Evolutionary conservation across 2,888 invertebrate genomes (phyloP).

Genomic region (Drosophila fungiperda): DNA sequence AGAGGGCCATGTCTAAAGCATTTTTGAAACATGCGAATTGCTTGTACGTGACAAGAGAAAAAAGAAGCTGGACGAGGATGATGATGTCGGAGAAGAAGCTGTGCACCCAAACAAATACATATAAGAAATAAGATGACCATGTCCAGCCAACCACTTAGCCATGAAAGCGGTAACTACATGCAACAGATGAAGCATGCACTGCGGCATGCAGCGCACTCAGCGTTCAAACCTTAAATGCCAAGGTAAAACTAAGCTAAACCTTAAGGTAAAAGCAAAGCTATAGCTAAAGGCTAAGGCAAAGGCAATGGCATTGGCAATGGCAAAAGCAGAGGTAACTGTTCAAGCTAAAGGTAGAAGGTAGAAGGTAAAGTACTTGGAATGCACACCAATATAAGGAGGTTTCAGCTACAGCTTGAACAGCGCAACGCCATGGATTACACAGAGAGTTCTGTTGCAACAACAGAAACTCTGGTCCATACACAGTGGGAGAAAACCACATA

Average conservation of each 20-base stretch:
- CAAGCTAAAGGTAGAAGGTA: slow-evolving; percentile 36
- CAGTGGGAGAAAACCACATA: slow-evolving; percentile 16
- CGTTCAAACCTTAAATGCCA: slow-evolving; percentile 62
- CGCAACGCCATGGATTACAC: slow-evolving; percentile 75
- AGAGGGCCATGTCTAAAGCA: slow-evolving; percentile 80
- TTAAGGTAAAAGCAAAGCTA: slow-evolving; percentile 49
- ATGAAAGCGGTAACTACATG: slow-evolving; percentile 81
- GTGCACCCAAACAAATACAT: slow-evolving; percentile 59
- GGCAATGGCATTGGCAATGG: slow-evolving; percentile 36
- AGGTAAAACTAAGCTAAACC: slow-evolving; percentile 60
- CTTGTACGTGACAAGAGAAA: slow-evolving; percentile 82
- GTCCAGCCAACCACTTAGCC: slow-evolving; percentile 80
- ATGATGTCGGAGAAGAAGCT: slow-evolving; percentile 17
- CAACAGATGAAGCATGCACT: slow-evolving; percentile 80
- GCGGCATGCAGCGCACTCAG: slow-evolving; percentile 72
- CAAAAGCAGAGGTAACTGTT: slow-evolving; percentile 36
- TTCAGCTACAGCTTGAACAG: slow-evolving; percentile 42
- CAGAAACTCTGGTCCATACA: slow-evolving; percentile 34
- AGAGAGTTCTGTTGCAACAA: slow-evolving; percentile 44
- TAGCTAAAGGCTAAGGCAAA: slow-evolving; percentile 26
- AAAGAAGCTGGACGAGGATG: slow-evolving; percentile 42
- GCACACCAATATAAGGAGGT: slow-evolving; percentile 57
- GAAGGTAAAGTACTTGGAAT: slow-evolving; percentile 72
- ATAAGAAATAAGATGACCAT: slow-evolving; percentile 69
- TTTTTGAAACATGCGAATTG: slow-evolving; percentile 84